A percentile compares a stretch with the other conserved stretches of the same genome.
phyloP scores from a whole-genome alignment of 2,888 invertebrate genomes.

The Heliconius aoede region DNA sequence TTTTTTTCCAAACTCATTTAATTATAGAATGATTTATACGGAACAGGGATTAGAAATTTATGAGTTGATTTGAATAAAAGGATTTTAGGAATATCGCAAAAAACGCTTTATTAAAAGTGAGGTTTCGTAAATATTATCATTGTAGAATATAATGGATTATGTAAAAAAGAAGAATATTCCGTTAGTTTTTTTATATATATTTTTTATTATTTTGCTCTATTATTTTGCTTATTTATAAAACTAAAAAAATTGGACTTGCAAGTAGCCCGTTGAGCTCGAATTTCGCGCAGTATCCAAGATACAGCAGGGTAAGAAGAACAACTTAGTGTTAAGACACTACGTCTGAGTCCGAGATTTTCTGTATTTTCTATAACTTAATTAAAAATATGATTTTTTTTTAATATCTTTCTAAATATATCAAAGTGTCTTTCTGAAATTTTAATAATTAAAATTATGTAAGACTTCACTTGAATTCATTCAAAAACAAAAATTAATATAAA shows the following conservation, averaged over 20 bases:
- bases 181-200: neutral
- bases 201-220: too few species aligned
- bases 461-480: too few species aligned
- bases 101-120: neutral
- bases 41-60: conserved; percentile 45
- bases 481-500: too few species aligned
- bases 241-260: too few species aligned
- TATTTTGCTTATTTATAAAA: too few species aligned
- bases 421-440: too few species aligned
- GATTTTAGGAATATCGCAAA: conserved; percentile 39
- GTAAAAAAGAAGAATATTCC: neutral
- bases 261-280: too few species aligned
- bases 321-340: neutral
- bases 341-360: neutral
- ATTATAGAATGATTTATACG: conserved; percentile 46
- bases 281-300: neutral
- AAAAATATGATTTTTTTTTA: too few species aligned
- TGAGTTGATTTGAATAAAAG: conserved; percentile 48
- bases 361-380: too few species aligned
- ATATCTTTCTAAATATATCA: too few species aligned
- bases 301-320: neutral
- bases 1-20: conserved; percentile 41
- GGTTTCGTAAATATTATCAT: conserved; percentile 28
- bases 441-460: too few species aligned
- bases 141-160: neutral